These are phyloP conservation scores for Drosophila colorata DNA, from an alignment of 2,888 invertebrate genomes.

Conservation along the genomic window DNA sequence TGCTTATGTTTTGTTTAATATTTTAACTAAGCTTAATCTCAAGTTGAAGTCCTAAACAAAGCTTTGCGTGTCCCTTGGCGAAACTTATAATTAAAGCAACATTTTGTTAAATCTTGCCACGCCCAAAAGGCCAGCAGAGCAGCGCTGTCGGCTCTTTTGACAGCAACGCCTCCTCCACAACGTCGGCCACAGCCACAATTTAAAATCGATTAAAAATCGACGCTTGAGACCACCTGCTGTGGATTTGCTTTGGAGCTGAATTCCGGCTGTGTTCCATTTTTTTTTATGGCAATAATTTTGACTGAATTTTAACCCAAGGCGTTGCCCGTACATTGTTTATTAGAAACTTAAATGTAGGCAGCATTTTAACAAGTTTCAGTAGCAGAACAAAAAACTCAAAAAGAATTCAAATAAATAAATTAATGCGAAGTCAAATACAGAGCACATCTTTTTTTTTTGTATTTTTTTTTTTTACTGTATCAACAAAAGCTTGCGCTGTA, in stretches of 20 bases:
- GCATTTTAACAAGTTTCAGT: slow-evolving; percentile 72
- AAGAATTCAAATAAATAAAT: neutral
- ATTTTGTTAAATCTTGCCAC: slow-evolving; percentile 20
- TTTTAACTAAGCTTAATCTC: neutral
- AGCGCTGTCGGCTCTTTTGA: slow-evolving; percentile 26
- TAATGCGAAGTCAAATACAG: slow-evolving; percentile 1
- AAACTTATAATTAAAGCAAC: slow-evolving; percentile 15
- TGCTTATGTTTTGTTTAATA: neutral
- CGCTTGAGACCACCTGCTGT: slow-evolving; percentile 68
- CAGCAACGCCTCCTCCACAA: slow-evolving; percentile 27
- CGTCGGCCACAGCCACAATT: slow-evolving; percentile 42
- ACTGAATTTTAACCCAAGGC: slow-evolving; percentile 47
- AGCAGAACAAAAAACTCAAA: slow-evolving; percentile 33
- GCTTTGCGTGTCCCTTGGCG: neutral
- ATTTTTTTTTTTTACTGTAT: slow-evolving; percentile 11
- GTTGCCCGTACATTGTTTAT: slow-evolving; percentile 61
- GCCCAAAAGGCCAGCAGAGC: slow-evolving; percentile 21
- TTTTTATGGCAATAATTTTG: slow-evolving; percentile 9
- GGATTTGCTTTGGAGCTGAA: slow-evolving; percentile 15
- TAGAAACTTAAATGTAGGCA: slow-evolving; percentile 64
- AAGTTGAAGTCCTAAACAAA: neutral
- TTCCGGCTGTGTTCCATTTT: slow-evolving; percentile 11
- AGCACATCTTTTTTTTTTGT: slow-evolving; percentile 6
- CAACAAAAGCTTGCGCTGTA: slow-evolving; percentile 27
- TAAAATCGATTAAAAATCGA: slow-evolving; percentile 77